Evolutionary conservation across 2,797 vertebrate species (phyloP).

Genomic region (Kryptolebias ocellatus): DNA sequence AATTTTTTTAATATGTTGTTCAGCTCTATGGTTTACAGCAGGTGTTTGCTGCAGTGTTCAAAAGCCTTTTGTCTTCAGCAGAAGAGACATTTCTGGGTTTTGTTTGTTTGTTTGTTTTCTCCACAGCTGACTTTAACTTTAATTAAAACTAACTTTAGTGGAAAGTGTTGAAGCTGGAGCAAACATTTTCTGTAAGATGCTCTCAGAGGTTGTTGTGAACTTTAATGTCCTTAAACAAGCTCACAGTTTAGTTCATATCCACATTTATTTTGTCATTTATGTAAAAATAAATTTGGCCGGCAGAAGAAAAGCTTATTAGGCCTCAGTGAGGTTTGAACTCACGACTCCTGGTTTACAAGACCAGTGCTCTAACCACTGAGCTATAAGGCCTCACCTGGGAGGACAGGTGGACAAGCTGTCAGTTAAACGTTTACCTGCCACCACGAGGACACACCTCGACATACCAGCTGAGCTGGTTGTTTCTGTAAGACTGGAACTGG

Average conservation of each 20-base stretch:
- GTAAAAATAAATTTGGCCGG: fast-evolving
- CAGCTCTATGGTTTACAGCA: no score
- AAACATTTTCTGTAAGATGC: no score
- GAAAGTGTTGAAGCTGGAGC: constrained; percentile 5
- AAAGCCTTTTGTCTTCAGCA: neutral
- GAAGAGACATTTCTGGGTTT: constrained; percentile 1
- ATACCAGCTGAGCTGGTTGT: constrained; percentile 19
- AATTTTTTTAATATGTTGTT: no score
- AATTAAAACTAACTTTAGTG: constrained; percentile 39
- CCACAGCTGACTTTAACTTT: constrained; percentile 45
- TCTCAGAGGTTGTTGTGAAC: neutral
- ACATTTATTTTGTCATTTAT: neutral
- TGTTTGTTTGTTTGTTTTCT: constrained; percentile 17
- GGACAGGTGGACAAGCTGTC: fast-evolving
- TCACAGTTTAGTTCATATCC: neutral
- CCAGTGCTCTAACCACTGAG: constrained; percentile 72
- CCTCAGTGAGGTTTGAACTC: constrained; percentile 80
- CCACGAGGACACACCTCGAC: constrained; percentile 7
- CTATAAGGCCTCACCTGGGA: constrained; percentile 50
- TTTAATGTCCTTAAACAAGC: neutral
- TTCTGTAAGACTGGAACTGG: neutral
- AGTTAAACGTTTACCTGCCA: fast-evolving
- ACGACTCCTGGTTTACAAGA: constrained; percentile 64
- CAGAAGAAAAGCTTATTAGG: neutral
- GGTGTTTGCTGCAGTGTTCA: neutral